Evolutionary conservation across 2,113 vertebrate species (phyloP).

Genomic region (Mungos mungo): DNA sequence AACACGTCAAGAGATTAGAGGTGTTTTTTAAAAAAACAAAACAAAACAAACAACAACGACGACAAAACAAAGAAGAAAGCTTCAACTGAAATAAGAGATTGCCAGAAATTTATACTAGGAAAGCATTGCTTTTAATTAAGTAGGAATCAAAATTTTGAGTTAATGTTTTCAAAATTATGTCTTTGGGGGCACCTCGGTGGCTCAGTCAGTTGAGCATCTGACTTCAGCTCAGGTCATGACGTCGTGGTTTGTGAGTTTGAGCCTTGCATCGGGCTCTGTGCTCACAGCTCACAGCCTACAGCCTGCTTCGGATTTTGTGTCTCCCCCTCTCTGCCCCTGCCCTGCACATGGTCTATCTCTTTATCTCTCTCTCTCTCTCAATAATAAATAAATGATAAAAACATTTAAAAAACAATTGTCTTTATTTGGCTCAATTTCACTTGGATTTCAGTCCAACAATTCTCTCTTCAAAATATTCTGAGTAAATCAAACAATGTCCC

Average conservation of each 20-base stretch:
- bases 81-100: conserved; percentile 54
- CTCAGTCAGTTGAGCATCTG: no score
- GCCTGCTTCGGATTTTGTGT: no score
- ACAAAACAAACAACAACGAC: no score
- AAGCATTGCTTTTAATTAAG: conserved; percentile 56
- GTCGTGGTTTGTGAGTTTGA: no score
- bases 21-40: neutral
- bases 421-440: conserved; percentile 50
- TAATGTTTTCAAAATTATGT: conserved; percentile 61
- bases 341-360: no score
- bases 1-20: conserved; percentile 53
- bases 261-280: no score
- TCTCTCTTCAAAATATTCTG: conserved; percentile 34
- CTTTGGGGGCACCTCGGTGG: neutral
- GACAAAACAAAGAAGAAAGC: neutral
- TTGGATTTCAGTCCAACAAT: conserved; percentile 27
- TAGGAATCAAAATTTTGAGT: conserved; percentile 51
- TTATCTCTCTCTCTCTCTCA: no score
- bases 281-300: no score
- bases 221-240: no score
- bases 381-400: no score
- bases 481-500: conserved; percentile 41
- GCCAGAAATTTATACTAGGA: conserved; percentile 32
- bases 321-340: no score
- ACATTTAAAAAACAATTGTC: neutral